phyloP scores from a whole-genome alignment of 2,113 vertebrate genomes.

The Aphelocoma coerulescens region DNA sequence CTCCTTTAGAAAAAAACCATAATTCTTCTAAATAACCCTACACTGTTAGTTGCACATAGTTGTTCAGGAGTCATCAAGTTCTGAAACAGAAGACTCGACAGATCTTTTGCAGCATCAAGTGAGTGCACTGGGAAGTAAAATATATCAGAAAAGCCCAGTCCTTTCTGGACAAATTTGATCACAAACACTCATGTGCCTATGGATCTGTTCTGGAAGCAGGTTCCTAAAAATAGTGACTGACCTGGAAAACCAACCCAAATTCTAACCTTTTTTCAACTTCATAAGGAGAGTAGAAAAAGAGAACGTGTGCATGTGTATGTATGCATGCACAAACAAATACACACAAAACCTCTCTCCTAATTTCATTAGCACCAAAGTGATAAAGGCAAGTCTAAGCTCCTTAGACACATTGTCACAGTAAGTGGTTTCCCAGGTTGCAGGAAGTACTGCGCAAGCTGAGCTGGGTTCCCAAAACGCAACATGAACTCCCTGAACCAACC shows the following conservation, averaged over 20 bases:
- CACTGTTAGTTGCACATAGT: not conserved
- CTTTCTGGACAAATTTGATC: not conserved
- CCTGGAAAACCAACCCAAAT: not conserved
- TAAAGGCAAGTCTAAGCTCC: not conserved
- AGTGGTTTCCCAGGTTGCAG: not conserved
- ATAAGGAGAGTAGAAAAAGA: not conserved
- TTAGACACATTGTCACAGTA: not conserved
- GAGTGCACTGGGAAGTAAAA: not conserved
- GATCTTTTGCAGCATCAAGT: not conserved
- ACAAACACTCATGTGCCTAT: not conserved
- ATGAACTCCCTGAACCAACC: not conserved
- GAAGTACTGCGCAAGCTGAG: not conserved
- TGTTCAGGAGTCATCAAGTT: not conserved
- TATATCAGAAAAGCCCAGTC: not conserved
- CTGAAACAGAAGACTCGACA: not conserved
- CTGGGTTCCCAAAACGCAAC: not conserved
- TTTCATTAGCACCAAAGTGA: not conserved
- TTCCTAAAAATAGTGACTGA: not conserved
- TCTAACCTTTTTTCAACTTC: not conserved
- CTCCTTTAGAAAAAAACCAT: accelerated
- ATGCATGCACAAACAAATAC: not conserved
- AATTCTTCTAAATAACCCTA: not conserved
- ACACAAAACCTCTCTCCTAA: not conserved
- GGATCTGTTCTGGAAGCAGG: not conserved
- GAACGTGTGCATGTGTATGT: not conserved